A percentile compares a stretch with the other conserved stretches of the same genome.
Evolutionary conservation across 2,113 vertebrate genomes (phyloP).

Genomic region (Xenus cinereus): DNA sequence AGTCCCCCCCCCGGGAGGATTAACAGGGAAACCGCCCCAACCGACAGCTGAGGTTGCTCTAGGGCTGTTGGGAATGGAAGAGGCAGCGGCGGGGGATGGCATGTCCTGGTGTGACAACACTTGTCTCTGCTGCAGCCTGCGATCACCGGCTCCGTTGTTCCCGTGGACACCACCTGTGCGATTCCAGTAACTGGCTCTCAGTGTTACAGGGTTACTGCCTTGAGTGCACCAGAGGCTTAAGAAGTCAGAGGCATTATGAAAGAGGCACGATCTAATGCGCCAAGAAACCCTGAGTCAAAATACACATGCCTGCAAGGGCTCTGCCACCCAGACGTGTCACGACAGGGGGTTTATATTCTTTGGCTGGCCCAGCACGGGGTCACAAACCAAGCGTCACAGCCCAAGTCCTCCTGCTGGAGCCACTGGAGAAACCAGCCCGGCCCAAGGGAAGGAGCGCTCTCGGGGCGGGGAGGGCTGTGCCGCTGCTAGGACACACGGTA

Average conservation of each 20-base stretch:
- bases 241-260: neutral
- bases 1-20: neutral
- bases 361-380: accelerated
- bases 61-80: neutral
- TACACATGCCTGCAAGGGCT: neutral
- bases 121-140: neutral
- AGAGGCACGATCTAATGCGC: neutral
- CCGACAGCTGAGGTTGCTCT: neutral
- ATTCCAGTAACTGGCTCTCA: neutral
- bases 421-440: neutral
- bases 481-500: constrained; percentile 15
- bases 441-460: neutral
- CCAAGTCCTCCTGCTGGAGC: accelerated
- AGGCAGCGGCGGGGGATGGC: neutral
- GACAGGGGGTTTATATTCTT: accelerated
- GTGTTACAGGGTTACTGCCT: accelerated
- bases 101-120: accelerated
- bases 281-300: neutral
- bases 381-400: neutral
- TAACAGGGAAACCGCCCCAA: neutral
- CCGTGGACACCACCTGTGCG: neutral
- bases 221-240: neutral
- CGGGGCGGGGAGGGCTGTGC: neutral
- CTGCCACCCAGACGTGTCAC: neutral
- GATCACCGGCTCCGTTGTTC: neutral